phyloP scores from a whole-genome alignment of 2,888 invertebrate species.

The Adelognathus sp. region DNA sequence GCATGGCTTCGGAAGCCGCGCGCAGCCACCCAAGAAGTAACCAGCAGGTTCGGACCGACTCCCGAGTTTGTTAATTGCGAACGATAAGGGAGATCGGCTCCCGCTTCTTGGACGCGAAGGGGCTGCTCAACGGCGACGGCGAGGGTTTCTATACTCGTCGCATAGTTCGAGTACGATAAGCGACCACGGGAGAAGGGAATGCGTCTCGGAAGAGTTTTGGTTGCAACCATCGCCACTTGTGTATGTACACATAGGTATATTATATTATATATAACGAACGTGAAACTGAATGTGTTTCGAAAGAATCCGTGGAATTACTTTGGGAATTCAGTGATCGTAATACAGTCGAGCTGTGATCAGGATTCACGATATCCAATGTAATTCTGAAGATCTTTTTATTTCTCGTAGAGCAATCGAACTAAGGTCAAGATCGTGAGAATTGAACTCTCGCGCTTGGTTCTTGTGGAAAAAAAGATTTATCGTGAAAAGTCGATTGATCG shows the following conservation, averaged over 20 bases:
- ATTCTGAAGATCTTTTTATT: neutral
- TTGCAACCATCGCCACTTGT: neutral
- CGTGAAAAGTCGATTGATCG: too few species aligned
- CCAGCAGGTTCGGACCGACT: conserved; percentile 50
- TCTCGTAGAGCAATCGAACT: neutral
- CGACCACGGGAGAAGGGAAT: conserved; percentile 58
- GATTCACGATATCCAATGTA: neutral
- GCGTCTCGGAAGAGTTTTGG: conserved; percentile 52
- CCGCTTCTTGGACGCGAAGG: conserved; percentile 35
- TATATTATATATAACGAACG: too few species aligned
- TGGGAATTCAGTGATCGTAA: conserved; percentile 13
- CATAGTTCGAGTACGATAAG: conserved; percentile 48
- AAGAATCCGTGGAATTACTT: conserved; percentile 25
- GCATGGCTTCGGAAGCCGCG: conserved; percentile 43
- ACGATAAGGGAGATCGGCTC: conserved; percentile 66
- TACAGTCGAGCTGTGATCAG: conserved; percentile 19
- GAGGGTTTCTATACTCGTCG: conserved; percentile 29
- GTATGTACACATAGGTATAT: too few species aligned
- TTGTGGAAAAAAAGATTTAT: neutral
- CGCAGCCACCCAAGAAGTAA: conserved; percentile 75
- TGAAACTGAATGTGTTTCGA: conserved; percentile 8
- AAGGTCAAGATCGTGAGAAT: neutral
- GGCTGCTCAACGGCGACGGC: conserved; percentile 35
- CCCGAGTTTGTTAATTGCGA: conserved; percentile 76
- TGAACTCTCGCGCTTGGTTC: neutral